Evolutionary conservation across 2,888 invertebrate species (phyloP).

Genomic region (Tipula confusa): DNA sequence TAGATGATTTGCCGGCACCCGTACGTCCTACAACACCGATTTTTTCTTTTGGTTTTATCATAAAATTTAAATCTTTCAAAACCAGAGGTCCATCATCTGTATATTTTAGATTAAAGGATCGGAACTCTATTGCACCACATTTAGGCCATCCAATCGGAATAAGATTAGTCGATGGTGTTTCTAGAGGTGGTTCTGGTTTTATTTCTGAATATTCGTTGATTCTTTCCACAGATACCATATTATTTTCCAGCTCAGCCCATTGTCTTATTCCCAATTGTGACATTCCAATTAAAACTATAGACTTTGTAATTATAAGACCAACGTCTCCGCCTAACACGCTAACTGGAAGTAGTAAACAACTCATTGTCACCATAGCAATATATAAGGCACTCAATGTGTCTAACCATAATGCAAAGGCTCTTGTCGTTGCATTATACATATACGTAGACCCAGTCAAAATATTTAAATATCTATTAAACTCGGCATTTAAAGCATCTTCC

Average conservation of each 20-base stretch:
- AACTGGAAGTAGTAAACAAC: constrained; percentile 60
- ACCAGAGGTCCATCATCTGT: constrained; percentile 64
- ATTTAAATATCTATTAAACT: constrained; percentile 62
- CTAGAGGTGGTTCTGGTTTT: constrained; percentile 57
- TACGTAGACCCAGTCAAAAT: constrained; percentile 70
- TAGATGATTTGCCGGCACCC: constrained; percentile 81
- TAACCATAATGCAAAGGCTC: constrained; percentile 90
- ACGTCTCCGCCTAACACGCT: constrained; percentile 59
- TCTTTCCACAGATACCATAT: constrained; percentile 80
- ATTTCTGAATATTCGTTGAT: constrained; percentile 75
- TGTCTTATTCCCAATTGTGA: constrained; percentile 82
- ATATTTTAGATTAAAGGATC: constrained; percentile 66
- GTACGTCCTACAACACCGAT: constrained; percentile 83
- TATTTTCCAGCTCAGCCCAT: constrained; percentile 76
- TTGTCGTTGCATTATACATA: constrained; percentile 78
- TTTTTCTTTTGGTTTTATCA: constrained; percentile 54
- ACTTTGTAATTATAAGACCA: constrained; percentile 67
- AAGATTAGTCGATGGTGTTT: constrained; percentile 47
- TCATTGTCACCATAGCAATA: constrained; percentile 77
- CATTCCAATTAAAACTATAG: constrained; percentile 66
- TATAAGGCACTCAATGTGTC: constrained; percentile 85
- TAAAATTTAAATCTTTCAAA: constrained; percentile 65
- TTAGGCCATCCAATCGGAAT: constrained; percentile 62
- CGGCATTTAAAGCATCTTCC: constrained; percentile 57
- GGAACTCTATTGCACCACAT: constrained; percentile 62